Percentiles rank a stretch among this genome's conserved stretches.
These are phyloP conservation scores for Meriones unguiculatus DNA, from an alignment of 2,113 vertebrate species.

Conservation along the genomic window DNA sequence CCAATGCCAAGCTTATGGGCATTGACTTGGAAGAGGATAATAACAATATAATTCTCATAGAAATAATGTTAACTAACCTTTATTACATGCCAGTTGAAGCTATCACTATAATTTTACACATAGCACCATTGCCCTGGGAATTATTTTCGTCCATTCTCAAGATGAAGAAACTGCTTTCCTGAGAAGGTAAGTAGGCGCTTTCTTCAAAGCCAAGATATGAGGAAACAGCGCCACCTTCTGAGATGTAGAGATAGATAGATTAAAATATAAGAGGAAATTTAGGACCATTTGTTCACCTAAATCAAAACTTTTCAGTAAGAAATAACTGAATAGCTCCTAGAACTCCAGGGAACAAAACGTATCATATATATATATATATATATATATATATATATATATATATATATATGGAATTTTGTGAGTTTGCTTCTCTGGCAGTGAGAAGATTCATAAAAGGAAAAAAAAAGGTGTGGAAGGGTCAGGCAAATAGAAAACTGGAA, in stretches of 20 bases:
- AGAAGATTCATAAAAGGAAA: not conserved
- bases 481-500: not conserved
- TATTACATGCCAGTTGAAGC: not conserved
- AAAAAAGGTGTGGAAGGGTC: not conserved
- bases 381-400: too few relatives aligned
- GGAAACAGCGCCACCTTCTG: not conserved
- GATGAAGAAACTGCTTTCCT: not conserved
- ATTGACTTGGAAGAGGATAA: slow-evolving; percentile 2
- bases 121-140: not conserved
- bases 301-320: not conserved
- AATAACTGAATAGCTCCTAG: not conserved
- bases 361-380: too few relatives aligned
- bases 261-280: not conserved
- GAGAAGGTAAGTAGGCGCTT: not conserved
- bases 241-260: not conserved
- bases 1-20: not conserved
- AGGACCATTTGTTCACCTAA: not conserved
- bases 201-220: not conserved
- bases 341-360: not conserved
- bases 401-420: not conserved
- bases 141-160: not conserved
- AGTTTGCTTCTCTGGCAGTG: not conserved
- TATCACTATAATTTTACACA: not conserved
- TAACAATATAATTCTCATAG: not conserved
- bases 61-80: not conserved